Evolutionary conservation across 2,888 invertebrate genomes (phyloP), one percentile per base, ranked within the genome.

Genomic region (Cheilosia vernalis): DNA sequence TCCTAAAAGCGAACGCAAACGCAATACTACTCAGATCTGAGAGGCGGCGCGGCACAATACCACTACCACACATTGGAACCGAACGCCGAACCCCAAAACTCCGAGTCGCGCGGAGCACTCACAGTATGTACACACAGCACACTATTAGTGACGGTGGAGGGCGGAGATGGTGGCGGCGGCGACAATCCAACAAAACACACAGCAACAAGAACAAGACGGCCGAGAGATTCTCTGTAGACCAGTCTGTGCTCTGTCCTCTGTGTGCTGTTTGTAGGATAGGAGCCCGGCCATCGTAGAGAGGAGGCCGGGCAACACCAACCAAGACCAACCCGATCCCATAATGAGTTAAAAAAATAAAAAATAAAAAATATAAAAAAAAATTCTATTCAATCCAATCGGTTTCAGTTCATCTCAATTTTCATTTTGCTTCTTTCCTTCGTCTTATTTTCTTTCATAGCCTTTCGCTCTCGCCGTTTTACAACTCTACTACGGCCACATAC

Each of bases 401-500:
- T 85, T 85, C 85, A 81, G 85, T 85, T 85, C 81, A 81, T 85
- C 81, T 85, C 63, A 81, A 67, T 81, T 76, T 77, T 72, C 53
- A 66, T 44, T 70, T 47, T 64, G 63, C 67, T 78, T 61, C 58
- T 47, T 21, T 47, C 21, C 72, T 79, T 70, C 58, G 33, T 60
- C 69, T 44, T 78, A 24, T 37, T 64, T 70, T 67, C 81, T 60
- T 63, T 40, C 42, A 51, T 53, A 60, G 63, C 74, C 72, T 72
- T 85, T 81, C 67, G 76, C 76, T 76, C 76, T 61, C 47, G 74
- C 56, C 72, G 80, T 85, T 81, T 85, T 85, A 85, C 85, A 85
- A 85, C 85, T 85, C 85, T 81, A 85, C 85, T 85, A 85, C 85
- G 85, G 60, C 81, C 76, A 56, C 84, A 85, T 85, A 85, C 85